phyloP scores from a whole-genome alignment of 2,113 vertebrate genomes.

The Eulemur rufifrons region DNA sequence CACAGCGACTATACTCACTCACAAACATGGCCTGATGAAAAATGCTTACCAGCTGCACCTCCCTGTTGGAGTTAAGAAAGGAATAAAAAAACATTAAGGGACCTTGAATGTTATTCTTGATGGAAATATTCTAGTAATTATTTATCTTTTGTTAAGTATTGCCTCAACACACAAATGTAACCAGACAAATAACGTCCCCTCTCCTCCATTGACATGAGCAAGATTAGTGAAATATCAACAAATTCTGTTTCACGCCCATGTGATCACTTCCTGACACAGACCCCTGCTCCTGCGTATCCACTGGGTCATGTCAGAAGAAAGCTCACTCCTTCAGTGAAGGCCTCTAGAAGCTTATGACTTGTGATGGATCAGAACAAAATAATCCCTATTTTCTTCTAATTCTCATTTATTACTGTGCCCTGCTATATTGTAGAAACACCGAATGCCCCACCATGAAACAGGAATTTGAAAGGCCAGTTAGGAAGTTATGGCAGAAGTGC shows the following conservation, averaged over 20 bases:
- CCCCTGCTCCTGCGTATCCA: background rate
- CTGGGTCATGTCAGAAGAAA: background rate
- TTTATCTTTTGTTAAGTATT: background rate
- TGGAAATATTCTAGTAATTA: background rate
- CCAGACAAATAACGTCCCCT: background rate
- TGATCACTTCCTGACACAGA: background rate
- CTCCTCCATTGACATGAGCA: background rate
- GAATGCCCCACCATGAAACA: background rate
- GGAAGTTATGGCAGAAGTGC: background rate
- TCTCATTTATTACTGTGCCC: background rate
- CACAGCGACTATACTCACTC: background rate
- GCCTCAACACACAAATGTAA: background rate
- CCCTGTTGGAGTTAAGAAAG: background rate
- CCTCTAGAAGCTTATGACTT: background rate
- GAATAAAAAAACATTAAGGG: background rate
- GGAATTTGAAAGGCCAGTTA: background rate
- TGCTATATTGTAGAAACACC: background rate
- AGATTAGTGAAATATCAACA: background rate
- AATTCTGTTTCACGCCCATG: background rate
- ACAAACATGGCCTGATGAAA: background rate
- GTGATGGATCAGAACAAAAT: background rate
- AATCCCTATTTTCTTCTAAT: background rate
- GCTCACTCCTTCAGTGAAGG: background rate
- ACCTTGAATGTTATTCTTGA: background rate
- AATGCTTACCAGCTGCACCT: background rate